Conservation (phyloP, 2,113 vertebrate genomes). For the Albula glossodonta region DNA sequence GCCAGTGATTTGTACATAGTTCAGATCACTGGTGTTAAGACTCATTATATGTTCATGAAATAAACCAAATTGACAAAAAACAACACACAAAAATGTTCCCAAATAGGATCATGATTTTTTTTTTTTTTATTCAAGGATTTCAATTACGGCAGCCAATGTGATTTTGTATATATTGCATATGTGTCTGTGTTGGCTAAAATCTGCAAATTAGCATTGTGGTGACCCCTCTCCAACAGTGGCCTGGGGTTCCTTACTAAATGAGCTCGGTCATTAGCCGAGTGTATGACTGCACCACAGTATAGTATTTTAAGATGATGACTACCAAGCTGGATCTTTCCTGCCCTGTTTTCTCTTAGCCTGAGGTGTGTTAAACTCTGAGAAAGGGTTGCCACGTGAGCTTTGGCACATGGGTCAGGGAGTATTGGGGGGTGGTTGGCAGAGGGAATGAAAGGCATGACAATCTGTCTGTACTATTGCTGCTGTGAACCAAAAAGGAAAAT, state of each 20-base stretch:
- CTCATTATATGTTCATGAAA: too few relatives aligned
- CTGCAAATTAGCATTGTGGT: too few relatives aligned
- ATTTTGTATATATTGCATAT: too few relatives aligned
- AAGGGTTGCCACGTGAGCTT: slow-evolving; percentile 13
- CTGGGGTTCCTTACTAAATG: not conserved
- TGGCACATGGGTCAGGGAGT: not conserved
- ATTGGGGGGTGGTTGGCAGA: not conserved
- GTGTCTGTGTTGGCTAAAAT: too few relatives aligned
- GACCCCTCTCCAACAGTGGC: not conserved
- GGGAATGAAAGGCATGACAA: not conserved
- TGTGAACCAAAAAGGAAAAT: not conserved
- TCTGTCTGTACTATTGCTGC: too few relatives aligned
- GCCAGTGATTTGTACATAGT: too few relatives aligned
- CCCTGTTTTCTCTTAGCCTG: slow-evolving; percentile 8
- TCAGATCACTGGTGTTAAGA: too few relatives aligned
- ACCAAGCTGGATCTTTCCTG: not conserved
- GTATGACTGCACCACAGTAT: not conserved
- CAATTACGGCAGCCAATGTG: too few relatives aligned
- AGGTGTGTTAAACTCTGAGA: slow-evolving; percentile 6
- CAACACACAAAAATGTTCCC: too few relatives aligned
- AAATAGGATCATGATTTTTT: too few relatives aligned
- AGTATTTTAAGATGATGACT: slow-evolving; percentile 3
- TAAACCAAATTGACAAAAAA: too few relatives aligned
- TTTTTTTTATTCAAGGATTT: too few relatives aligned
- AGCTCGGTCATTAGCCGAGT: not conserved